These are phyloP conservation scores for Bovichtus variegatus DNA, from an alignment of 2,797 vertebrate genomes.

Conservation along the genomic window DNA sequence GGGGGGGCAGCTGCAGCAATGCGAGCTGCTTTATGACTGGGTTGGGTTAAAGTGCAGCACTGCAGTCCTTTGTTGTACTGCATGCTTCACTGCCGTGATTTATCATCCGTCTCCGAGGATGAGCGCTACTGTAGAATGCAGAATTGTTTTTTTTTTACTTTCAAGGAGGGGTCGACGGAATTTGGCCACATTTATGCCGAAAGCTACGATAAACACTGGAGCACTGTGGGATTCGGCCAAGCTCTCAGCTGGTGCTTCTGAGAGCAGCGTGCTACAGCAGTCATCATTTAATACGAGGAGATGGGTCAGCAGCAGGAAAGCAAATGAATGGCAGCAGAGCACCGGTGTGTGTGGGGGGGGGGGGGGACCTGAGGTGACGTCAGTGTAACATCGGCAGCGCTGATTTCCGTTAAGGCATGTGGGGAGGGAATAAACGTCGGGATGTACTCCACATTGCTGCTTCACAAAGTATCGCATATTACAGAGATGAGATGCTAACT, in stretches of 20 bases:
- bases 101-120: conserved; percentile 57
- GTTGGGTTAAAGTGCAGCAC: conserved; percentile 71
- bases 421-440: conserved; percentile 28
- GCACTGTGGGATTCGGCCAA: conserved; percentile 44
- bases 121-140: conserved; percentile 53
- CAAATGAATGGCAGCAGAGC: conserved; percentile 33
- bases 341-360: conserved; percentile 23
- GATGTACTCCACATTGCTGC: neutral
- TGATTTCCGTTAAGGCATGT: conserved; percentile 1
- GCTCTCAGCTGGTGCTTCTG: conserved; percentile 52
- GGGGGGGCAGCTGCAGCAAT: conserved; percentile 54
- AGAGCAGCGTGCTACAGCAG: conserved; percentile 31
- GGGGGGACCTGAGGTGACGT: conserved; percentile 14
- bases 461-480: neutral
- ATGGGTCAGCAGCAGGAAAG: conserved; percentile 42
- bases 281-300: conserved; percentile 48
- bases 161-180: conserved; percentile 39
- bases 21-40: conserved; percentile 34
- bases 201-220: conserved; percentile 48
- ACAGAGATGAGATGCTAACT: conserved; percentile 7
- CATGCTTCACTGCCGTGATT: conserved; percentile 62
- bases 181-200: conserved; percentile 48
- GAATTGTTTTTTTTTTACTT: conserved; percentile 66
- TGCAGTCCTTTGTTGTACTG: conserved; percentile 67
- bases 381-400: conserved; percentile 3